Conservation (phyloP, 2,113 vertebrate genomes). For the Macrotus californicus region DNA sequence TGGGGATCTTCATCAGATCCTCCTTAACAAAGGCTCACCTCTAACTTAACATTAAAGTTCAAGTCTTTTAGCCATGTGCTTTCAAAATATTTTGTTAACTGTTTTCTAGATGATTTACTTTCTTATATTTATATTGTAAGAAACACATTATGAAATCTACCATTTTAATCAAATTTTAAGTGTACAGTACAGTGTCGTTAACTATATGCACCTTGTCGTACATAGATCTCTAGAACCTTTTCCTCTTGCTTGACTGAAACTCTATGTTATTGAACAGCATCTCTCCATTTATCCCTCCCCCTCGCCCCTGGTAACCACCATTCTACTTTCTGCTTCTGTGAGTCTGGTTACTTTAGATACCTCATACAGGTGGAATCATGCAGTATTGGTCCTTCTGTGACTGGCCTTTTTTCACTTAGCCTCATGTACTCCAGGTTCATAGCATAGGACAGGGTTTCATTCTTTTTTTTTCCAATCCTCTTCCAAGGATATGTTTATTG, state of each 20-base stretch:
- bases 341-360: not conserved
- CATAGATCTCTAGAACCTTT: not conserved
- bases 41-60: not conserved
- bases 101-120: not conserved
- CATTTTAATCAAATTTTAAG: not conserved
- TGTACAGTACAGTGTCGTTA: not conserved
- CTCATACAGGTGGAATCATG: not conserved
- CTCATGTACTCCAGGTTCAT: not conserved
- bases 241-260: not conserved
- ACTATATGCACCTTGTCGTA: not conserved
- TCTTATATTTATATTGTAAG: not conserved
- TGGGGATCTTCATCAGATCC: slow-evolving; percentile 18
- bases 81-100: not conserved
- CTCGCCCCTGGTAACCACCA: not conserved
- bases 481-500: too few species aligned
- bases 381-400: not conserved
- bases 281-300: not conserved
- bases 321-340: not conserved
- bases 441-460: not conserved
- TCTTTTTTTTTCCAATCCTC: not conserved
- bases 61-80: not conserved
- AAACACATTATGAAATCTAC: not conserved
- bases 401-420: not conserved
- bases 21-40: not conserved
- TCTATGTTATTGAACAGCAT: not conserved